Evolutionary conservation across 2,113 vertebrate species (phyloP).

Genomic region (Eretmochelys imbricata): DNA sequence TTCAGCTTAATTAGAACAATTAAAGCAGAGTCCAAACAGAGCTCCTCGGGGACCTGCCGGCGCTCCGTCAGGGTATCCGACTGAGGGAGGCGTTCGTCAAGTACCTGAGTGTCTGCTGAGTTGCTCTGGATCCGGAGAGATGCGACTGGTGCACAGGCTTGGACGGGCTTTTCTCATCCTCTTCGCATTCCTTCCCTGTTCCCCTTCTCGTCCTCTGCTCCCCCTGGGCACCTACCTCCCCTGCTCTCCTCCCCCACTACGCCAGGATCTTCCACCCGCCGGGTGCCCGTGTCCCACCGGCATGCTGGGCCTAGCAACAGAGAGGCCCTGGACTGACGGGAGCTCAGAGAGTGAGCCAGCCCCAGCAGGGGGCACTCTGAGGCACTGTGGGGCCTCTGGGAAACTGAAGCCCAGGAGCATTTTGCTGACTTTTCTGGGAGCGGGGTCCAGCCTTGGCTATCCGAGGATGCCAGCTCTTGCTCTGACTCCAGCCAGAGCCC

Average conservation of each 20-base stretch:
- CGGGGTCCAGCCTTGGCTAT: not conserved
- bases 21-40: not conserved
- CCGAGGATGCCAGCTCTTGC: not conserved
- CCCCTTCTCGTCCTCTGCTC: not conserved
- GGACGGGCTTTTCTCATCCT: too few species aligned
- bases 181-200: not conserved
- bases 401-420: not conserved
- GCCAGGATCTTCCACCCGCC: not conserved
- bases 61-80: too few species aligned
- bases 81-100: too few species aligned
- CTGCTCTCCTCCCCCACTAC: not conserved
- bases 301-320: not conserved
- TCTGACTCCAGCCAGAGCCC: not conserved
- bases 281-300: not conserved
- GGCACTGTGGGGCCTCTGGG: not conserved
- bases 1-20: not conserved
- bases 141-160: too few species aligned
- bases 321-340: not conserved
- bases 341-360: not conserved
- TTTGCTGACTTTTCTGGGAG: not conserved
- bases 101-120: too few species aligned
- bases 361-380: not conserved
- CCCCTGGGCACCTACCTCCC: not conserved
- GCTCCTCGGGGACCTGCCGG: too few species aligned
- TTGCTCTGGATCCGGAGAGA: too few species aligned